Base-by-base conservation (phyloP, 2,888 invertebrate genomes). In the Oeneis ivallda region DNA sequence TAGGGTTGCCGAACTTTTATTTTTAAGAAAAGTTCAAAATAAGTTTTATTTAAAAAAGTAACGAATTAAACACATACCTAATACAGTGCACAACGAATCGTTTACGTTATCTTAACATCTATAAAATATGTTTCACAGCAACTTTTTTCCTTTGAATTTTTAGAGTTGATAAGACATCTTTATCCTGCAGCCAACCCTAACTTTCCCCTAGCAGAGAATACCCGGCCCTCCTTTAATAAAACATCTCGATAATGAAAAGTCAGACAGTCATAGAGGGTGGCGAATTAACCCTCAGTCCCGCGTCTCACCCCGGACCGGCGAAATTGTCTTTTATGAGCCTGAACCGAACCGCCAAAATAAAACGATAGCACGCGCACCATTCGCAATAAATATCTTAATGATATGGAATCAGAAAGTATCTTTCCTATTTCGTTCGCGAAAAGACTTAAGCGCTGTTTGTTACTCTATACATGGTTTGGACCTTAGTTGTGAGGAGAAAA, bases 161-260 rank as follows among this genome's bases (percentile, higher is more conserved):
- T 26, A 26, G 26, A 26, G 26, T 0, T 26, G 2, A 26, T 5
- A 26, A 26, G 26, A 26, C 26, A 26, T 2, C 4, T 10, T 2
- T 32, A 26, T 6, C 13, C 37, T 15, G 49, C n/a, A 62, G 81
- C 75, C 82, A 88, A 74, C 92, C 90, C 90, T 92, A 82, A 71
- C 70, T 64, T 78, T 84, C 89, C 89, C 86, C 81, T 79, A 71
- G 76, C 79, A 78, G 76, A 77, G 70, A 72, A 72, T 77, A 82
- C 80, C 83, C 74, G 77, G 81, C 87, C 89, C 90, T 86, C 74
- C 86, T 86, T 91, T 90, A 90, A 92, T 92, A 92, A 91, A 92
- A 92, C 92, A 92, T 92, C 92, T 91, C 91, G 92, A 92, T 91
- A 92, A 92, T 92, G 92, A 92, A 92, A 92, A 92, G 92, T 92